Percentiles rank a stretch among this genome's conserved stretches.
Conservation (phyloP, 2,113 vertebrate genomes). For the Ictalurus punctatus region DNA sequence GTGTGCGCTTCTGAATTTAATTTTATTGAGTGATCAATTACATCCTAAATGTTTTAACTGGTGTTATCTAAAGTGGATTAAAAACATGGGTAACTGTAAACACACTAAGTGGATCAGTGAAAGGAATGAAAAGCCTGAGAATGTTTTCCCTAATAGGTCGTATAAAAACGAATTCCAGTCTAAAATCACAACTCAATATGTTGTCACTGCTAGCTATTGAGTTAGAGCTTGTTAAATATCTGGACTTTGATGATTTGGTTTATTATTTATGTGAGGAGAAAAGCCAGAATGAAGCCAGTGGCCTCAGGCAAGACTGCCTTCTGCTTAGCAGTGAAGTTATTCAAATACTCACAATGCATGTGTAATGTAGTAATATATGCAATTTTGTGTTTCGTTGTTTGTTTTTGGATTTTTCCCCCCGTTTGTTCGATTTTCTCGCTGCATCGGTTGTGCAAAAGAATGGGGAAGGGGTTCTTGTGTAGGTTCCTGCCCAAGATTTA, state of each 20-base stretch:
- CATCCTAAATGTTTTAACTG: background rate
- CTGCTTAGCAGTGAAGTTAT: background rate
- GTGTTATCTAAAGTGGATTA: background rate
- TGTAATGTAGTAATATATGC: background rate
- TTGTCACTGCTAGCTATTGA: background rate
- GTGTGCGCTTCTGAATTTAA: background rate
- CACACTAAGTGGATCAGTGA: background rate
- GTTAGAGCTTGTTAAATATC: background rate
- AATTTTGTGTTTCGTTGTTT: background rate
- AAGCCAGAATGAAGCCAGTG: background rate
- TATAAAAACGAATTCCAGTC: background rate
- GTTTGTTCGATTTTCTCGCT: background rate
- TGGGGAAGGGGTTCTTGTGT: background rate
- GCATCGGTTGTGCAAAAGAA: background rate
- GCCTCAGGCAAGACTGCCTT: background rate
- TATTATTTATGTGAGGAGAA: background rate
- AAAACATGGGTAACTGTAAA: background rate
- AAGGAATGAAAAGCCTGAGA: background rate
- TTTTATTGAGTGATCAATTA: background rate
- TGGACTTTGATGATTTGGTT: background rate
- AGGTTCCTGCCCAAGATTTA: background rate
- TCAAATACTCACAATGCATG: background rate
- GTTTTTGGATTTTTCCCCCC: too few relatives aligned
- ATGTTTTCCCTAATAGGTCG: background rate
- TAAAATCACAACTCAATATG: background rate